These are phyloP conservation scores for Orycteropus afer DNA, from an alignment of 2,113 vertebrate species.

Conservation along the genomic window DNA sequence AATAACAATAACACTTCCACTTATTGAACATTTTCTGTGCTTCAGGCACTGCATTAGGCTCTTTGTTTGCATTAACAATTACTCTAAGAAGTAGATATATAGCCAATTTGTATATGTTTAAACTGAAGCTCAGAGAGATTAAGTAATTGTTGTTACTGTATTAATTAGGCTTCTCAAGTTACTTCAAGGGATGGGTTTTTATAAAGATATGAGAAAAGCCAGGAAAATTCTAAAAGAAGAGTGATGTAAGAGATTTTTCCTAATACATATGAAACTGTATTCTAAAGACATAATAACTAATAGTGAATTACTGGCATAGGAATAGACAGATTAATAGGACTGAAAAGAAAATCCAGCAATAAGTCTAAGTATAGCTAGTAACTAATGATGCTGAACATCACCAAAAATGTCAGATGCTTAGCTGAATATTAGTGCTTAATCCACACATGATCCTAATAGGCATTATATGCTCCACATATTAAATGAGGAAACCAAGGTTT, in stretches of 20 bases:
- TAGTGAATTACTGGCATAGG: neutral
- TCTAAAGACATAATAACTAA: slow-evolving; percentile 41
- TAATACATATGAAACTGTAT: neutral
- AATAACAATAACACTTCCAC: neutral
- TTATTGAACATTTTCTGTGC: neutral
- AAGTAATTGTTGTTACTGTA: neutral
- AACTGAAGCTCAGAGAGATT: neutral
- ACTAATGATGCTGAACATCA: slow-evolving; percentile 19
- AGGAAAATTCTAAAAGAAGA: slow-evolving; percentile 32
- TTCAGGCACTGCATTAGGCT: neutral
- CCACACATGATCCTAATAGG: neutral
- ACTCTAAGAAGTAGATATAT: neutral
- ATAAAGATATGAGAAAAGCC: slow-evolving; percentile 4
- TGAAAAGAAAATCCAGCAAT: slow-evolving; percentile 33
- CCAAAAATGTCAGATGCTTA: neutral
- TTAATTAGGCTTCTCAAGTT: slow-evolving; percentile 8
- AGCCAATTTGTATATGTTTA: neutral
- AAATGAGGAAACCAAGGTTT: neutral
- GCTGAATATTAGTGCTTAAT: neutral
- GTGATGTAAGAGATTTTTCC: neutral
- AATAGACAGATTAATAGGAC: neutral
- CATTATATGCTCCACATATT: neutral
- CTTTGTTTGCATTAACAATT: neutral
- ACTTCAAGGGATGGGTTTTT: neutral
- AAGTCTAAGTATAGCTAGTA: neutral